Evolutionary conservation across 2,113 vertebrate species (phyloP).

Genomic region (Rutilus rutilus): DNA sequence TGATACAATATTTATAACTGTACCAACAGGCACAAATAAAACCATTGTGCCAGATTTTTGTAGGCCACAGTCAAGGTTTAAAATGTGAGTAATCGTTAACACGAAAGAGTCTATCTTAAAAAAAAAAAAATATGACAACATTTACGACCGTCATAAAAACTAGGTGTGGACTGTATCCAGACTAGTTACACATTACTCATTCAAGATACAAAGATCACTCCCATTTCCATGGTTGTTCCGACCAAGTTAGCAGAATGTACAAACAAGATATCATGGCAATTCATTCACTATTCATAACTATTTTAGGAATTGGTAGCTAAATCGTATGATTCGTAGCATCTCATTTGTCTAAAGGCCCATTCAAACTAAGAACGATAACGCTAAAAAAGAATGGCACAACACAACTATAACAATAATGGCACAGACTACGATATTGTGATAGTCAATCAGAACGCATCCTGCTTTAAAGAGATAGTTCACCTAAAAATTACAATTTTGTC

Average conservation of each 20-base stretch:
- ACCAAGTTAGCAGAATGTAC: not conserved
- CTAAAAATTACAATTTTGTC: no score
- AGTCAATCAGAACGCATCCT: no score
- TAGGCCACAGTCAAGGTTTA: not conserved
- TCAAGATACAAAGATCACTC: not conserved
- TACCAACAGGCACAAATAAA: not conserved
- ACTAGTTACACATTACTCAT: constrained; percentile 72
- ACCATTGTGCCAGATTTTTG: not conserved
- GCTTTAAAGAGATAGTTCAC: no score
- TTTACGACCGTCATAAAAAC: constrained; percentile 74
- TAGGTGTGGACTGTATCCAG: constrained; percentile 65
- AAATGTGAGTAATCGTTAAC: not conserved
- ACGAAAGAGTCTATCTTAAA: not conserved
- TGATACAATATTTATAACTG: not conserved
- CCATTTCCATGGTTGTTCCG: not conserved
- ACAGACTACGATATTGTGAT: no score
- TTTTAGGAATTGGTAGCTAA: no score
- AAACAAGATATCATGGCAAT: no score
- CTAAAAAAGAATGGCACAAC: no score
- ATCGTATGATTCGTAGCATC: no score
- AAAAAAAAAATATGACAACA: not conserved
- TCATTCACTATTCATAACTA: no score
- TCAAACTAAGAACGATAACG: no score
- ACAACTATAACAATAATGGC: no score
- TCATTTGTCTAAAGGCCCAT: no score